phyloP scores from a whole-genome alignment of 1,140 invertebrate species.

The Aphis gossypii region DNA sequence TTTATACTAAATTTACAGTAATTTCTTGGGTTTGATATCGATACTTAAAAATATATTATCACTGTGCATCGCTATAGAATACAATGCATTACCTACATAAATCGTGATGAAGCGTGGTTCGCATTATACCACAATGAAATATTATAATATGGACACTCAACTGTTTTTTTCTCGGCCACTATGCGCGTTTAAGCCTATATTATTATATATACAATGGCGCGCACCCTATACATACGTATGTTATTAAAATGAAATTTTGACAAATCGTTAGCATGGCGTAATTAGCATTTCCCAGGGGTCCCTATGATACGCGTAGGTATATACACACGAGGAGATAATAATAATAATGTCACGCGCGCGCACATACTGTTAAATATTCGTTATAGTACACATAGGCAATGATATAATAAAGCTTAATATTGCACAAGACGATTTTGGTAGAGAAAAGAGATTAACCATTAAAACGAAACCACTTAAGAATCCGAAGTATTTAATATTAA shows the following conservation, averaged over 20 bases:
- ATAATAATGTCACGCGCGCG: not conserved
- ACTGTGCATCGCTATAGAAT: too few species aligned
- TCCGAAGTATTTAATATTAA: not conserved
- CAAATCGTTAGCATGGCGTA: not conserved
- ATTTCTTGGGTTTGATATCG: too few species aligned
- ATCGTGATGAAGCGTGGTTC: too few species aligned
- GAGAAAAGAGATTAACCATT: not conserved
- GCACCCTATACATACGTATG: not conserved
- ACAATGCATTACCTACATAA: not conserved
- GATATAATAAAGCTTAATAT: not conserved
- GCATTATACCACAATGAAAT: not conserved
- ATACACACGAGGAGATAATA: not conserved
- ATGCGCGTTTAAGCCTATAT: not conserved
- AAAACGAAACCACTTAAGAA: not conserved
- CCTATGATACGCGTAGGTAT: not conserved
- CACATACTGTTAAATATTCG: not conserved
- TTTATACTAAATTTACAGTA: too few species aligned
- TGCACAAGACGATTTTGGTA: not conserved
- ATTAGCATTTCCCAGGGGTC: not conserved
- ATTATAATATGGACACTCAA: not conserved
- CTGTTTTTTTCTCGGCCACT: not conserved
- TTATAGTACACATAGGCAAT: not conserved
- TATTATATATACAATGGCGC: not conserved
- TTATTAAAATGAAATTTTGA: constrained; percentile 18
- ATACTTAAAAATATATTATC: too few species aligned